These are phyloP conservation scores for Spisula subtruncata DNA, from an alignment of 2,888 invertebrate genomes.

Conservation along the genomic window DNA sequence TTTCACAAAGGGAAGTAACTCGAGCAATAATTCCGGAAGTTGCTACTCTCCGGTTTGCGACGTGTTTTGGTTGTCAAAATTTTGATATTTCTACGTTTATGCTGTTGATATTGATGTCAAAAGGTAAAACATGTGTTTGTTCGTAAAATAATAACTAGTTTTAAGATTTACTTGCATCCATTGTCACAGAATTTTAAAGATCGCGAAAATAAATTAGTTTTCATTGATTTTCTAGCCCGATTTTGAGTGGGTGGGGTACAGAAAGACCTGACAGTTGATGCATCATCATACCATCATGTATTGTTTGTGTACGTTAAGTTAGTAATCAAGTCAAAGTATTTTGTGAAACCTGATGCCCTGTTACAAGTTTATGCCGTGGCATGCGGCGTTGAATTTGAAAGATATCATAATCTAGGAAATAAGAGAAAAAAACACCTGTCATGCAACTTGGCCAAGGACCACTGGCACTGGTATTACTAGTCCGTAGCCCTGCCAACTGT, in stretches of 20 bases:
- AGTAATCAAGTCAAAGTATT: too few relatives aligned
- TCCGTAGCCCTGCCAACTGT: too few relatives aligned
- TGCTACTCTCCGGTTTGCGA: slow-evolving; percentile 48
- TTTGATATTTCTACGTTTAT: slow-evolving; percentile 29
- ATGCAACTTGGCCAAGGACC: too few relatives aligned
- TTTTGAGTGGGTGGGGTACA: slow-evolving; percentile 8
- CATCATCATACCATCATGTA: too few relatives aligned
- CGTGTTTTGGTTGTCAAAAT: slow-evolving; percentile 59
- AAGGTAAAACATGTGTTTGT: not conserved
- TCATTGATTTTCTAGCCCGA: not conserved
- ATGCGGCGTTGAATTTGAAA: too few relatives aligned
- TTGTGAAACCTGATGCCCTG: too few relatives aligned
- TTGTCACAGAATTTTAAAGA: not conserved
- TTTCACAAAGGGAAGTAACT: slow-evolving; percentile 20
- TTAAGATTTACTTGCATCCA: not conserved
- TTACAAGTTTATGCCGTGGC: too few relatives aligned
- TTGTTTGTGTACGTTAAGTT: too few relatives aligned
- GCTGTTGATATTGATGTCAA: not conserved
- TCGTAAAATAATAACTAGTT: not conserved
- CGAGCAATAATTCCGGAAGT: slow-evolving; percentile 28
- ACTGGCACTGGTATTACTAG: too few relatives aligned
- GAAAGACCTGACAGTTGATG: too few relatives aligned
- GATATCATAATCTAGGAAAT: too few relatives aligned
- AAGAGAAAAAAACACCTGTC: too few relatives aligned
- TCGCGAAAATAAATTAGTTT: not conserved